Evolutionary conservation across 2,113 vertebrate species (phyloP), one percentile per base, ranked within the genome.

Genomic region (Charadrius vociferus): DNA sequence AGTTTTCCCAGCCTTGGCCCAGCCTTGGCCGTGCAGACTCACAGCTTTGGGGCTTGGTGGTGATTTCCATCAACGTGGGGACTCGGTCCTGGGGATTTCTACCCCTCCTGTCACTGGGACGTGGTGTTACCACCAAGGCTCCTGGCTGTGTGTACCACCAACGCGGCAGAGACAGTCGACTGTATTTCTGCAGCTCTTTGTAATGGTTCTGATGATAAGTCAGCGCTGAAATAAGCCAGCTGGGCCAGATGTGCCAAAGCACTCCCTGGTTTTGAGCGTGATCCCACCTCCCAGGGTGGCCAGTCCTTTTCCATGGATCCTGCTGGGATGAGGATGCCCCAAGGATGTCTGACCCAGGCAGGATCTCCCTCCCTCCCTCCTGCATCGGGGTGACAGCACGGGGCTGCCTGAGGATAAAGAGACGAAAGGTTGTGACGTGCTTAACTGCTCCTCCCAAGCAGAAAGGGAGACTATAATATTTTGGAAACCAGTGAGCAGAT

Each of bases 161-260:
- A 2, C 0, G 0, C 1, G 3, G 36, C 85, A 70, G 19, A 36
- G 58, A 27, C 19, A 29, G 16, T 7, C 52, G 6, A 1, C 32
- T 49, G 14, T 20, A 61, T 34, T 80, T 26, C 20, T 79, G 74
- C 61, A 41, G 58, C 34, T 72, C 36, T 72, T 68, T n/a, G 3
- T 30, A 14, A 24, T 2, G 32, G 23, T 68, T 75, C 34, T 52
- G 8, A 6, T 10, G 26, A 14, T 52, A 85, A 75, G 10, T 12
- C 63, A 63, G 39, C 11, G 4, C 62, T 36, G 75, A 61, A 56
- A 80, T 18, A 50, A 77, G 49, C 6, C 39, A 55, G 37, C n/a
- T 59, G 72, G 39, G 53, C 52, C 72, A 36, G 43, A 30, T 61
- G 63, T 43, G 55, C 34, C 86, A 74, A 14, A 68, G 14, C 7